Percentiles rank a stretch among this genome's conserved stretches.
Conservation (phyloP, 2,113 vertebrate species). For the Ciconia maguari region DNA sequence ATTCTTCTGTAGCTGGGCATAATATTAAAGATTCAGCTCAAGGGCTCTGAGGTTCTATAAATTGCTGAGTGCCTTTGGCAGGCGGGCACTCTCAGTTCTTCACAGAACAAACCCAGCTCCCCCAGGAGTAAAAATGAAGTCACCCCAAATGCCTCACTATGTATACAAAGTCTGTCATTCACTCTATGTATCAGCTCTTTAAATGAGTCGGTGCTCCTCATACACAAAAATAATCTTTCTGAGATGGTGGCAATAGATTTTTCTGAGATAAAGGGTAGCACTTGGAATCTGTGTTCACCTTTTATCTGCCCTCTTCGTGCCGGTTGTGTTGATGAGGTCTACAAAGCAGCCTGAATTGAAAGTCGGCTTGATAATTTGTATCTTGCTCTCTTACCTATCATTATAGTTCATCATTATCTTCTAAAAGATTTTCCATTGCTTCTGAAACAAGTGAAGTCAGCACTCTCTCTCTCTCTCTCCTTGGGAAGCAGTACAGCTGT, state of each 20-base stretch:
- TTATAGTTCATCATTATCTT: conserved; percentile 37
- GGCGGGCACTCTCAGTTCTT: not conserved
- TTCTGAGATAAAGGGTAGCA: conserved; percentile 3
- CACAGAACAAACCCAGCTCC: not conserved
- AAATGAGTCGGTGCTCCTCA: not conserved
- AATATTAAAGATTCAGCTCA: not conserved
- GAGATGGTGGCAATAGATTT: conserved; percentile 23
- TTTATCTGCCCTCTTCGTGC: conserved; percentile 6
- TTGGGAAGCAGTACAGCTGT: not conserved
- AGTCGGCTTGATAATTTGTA: conserved; percentile 26
- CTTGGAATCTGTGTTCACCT: conserved; percentile 26
- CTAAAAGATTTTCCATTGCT: conserved; percentile 31
- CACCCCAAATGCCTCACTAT: not conserved
- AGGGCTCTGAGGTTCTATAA: not conserved
- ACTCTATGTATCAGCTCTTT: not conserved
- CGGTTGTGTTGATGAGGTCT: conserved; percentile 20
- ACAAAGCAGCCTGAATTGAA: conserved; percentile 4
- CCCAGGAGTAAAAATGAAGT: not conserved
- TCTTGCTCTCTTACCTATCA: conserved; percentile 45
- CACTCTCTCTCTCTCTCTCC: not conserved
- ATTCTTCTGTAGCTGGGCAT: not conserved
- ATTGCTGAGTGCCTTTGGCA: not conserved
- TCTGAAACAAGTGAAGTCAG: conserved; percentile 39
- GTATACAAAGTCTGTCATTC: conserved; percentile 3
- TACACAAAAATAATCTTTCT: conserved; percentile 40